Evolutionary conservation across 2,888 invertebrate species (phyloP).

Genomic region (Xestia c-nigrum): DNA sequence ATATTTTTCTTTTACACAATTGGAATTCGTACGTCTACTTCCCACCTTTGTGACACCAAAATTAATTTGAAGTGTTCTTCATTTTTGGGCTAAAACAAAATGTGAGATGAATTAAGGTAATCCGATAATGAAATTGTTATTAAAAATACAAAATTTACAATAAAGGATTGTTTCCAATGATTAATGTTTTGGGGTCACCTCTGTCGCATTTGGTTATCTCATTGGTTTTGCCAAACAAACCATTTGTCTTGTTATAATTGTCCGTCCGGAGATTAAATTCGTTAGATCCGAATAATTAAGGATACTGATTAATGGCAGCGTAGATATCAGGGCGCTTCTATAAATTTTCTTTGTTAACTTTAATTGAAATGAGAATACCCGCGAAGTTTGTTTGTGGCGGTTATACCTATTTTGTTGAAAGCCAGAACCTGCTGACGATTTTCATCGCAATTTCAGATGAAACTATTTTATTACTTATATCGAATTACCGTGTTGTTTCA

Average conservation of each 20-base stretch:
- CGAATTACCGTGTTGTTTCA: no score
- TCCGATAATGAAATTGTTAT: neutral
- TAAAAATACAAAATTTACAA: slow-evolving; percentile 15
- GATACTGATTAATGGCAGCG: slow-evolving; percentile 69
- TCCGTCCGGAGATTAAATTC: slow-evolving; percentile 70
- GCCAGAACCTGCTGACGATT: neutral
- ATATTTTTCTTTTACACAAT: no score
- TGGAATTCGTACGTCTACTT: no score
- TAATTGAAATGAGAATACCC: slow-evolving; percentile 55
- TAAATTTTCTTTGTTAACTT: slow-evolving; percentile 61
- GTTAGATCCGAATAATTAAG: slow-evolving; percentile 66
- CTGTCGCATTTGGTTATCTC: slow-evolving; percentile 51
- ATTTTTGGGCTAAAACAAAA: neutral
- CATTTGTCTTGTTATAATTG: slow-evolving; percentile 70
- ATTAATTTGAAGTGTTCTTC: neutral
- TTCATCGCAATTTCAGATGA: neutral
- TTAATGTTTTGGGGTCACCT: slow-evolving; percentile 52
- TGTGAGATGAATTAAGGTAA: slow-evolving; percentile 10
- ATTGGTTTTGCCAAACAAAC: slow-evolving; percentile 67
- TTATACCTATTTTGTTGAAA: neutral
- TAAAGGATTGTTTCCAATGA: slow-evolving; percentile 38
- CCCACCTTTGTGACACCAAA: neutral
- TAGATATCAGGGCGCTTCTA: slow-evolving; percentile 54
- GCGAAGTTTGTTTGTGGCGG: slow-evolving; percentile 34
- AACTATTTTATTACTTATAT: no score